Conservation (phyloP, 2,113 vertebrate genomes). For the Ctenomys sociabilis region DNA sequence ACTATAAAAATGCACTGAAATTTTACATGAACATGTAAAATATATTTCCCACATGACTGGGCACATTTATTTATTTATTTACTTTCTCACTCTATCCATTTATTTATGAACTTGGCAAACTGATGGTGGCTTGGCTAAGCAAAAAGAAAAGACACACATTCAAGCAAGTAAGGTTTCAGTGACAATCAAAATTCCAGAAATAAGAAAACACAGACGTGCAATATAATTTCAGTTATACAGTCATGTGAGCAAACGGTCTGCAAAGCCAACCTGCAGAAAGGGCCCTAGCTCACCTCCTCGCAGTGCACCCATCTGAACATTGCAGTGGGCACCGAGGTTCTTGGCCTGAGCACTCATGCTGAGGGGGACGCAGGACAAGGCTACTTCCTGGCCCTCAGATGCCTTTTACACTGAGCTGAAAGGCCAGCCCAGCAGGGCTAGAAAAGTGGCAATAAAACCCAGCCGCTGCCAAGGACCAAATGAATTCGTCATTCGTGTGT, state of each 20-base stretch:
- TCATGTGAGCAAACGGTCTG: background rate
- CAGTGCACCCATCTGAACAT: background rate
- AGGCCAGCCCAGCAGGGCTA: fast-evolving
- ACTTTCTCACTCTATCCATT: background rate
- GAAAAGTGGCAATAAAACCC: background rate
- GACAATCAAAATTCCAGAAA: background rate
- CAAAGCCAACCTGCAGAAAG: background rate
- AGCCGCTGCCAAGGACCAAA: background rate
- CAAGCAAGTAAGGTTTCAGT: background rate
- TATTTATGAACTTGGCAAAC: background rate
- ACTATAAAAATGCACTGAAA: background rate
- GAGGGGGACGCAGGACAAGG: background rate
- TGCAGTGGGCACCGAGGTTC: background rate
- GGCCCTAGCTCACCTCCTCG: background rate
- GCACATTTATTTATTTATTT: background rate
- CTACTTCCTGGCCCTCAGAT: background rate
- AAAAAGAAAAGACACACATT: background rate
- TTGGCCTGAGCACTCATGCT: background rate
- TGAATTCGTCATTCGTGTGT: background rate
- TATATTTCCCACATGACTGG: background rate
- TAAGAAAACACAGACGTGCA: background rate
- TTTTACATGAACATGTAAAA: background rate
- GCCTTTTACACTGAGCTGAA: background rate
- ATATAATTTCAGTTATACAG: background rate
- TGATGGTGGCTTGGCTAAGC: background rate